Percentiles rank a stretch among this genome's conserved stretches.
phyloP scores from a whole-genome alignment of 2,888 invertebrate species.

The Epistrophe eligans region DNA sequence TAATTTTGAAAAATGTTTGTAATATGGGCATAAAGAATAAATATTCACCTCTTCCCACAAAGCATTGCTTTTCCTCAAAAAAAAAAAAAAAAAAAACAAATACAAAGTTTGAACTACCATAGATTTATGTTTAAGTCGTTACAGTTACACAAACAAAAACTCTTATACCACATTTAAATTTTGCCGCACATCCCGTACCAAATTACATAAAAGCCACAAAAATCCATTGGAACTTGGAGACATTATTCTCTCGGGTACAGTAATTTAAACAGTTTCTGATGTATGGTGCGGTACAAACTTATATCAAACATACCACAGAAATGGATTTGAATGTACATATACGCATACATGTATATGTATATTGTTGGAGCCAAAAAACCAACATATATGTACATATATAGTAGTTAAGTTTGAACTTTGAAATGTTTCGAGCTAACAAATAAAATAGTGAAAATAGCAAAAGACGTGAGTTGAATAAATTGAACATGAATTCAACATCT shows the following conservation, averaged over 20 bases:
- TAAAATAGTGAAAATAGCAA: slow-evolving; percentile 44
- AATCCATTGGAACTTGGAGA: slow-evolving; percentile 30
- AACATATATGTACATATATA: not conserved
- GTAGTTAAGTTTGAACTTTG: slow-evolving; percentile 30
- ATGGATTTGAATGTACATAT: not conserved
- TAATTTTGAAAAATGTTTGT: too few relatives aligned
- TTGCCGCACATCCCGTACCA: slow-evolving; percentile 9
- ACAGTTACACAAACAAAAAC: slow-evolving; percentile 1
- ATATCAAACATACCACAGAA: slow-evolving; percentile 15
- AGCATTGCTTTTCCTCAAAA: not conserved
- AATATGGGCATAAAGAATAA: too few relatives aligned
- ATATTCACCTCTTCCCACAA: too few relatives aligned
- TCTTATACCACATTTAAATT: slow-evolving; percentile 33
- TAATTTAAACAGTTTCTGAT: slow-evolving; percentile 46
- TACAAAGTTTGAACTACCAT: not conserved
- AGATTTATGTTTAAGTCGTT: slow-evolving; percentile 1
- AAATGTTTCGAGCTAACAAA: slow-evolving; percentile 18
- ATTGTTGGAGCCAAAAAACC: slow-evolving; percentile 4
- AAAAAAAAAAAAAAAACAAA: not conserved
- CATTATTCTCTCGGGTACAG: slow-evolving; percentile 34
- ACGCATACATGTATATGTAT: not conserved
- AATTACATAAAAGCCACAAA: slow-evolving; percentile 31
- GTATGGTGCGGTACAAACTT: slow-evolving; percentile 22
- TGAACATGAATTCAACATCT: slow-evolving; percentile 36
- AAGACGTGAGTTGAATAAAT: slow-evolving; percentile 51